These are phyloP conservation scores for Cotesia glomerata DNA, from an alignment of 1,140 invertebrate genomes.

Conservation along the genomic window DNA sequence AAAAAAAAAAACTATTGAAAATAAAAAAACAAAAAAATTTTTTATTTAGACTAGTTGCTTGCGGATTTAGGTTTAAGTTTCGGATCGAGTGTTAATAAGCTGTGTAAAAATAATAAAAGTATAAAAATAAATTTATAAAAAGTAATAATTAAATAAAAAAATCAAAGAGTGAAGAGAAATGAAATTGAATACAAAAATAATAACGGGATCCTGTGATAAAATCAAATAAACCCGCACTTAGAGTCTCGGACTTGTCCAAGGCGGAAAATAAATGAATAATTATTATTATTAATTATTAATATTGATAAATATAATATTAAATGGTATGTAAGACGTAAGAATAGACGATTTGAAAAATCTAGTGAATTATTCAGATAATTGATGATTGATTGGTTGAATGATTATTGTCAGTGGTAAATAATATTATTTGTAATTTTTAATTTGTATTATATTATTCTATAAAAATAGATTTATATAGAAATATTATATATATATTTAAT, in stretches of 20 bases:
- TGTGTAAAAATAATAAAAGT: not conserved
- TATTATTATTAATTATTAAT: not conserved
- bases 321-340: conserved; percentile 21
- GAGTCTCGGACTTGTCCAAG: not conserved
- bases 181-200: conserved; percentile 32
- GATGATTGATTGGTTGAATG: conserved; percentile 26
- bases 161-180: not conserved
- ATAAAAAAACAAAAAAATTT: not conserved
- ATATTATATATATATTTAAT: too few relatives aligned
- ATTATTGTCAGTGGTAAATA: too few relatives aligned
- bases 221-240: conserved; percentile 46
- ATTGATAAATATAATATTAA: not conserved
- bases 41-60: not conserved
- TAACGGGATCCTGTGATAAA: conserved; percentile 60
- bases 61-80: not conserved
- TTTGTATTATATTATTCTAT: too few relatives aligned
- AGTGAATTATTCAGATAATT: conserved; percentile 59
- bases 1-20: not conserved
- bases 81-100: not conserved
- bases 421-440: too few relatives aligned
- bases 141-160: not conserved
- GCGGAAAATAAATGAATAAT: conserved; percentile 9
- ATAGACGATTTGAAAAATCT: conserved; percentile 53
- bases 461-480: too few relatives aligned
- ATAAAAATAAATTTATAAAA: not conserved